These are phyloP conservation scores for Apamea sordens DNA, from an alignment of 2,888 invertebrate genomes.

Conservation along the genomic window DNA sequence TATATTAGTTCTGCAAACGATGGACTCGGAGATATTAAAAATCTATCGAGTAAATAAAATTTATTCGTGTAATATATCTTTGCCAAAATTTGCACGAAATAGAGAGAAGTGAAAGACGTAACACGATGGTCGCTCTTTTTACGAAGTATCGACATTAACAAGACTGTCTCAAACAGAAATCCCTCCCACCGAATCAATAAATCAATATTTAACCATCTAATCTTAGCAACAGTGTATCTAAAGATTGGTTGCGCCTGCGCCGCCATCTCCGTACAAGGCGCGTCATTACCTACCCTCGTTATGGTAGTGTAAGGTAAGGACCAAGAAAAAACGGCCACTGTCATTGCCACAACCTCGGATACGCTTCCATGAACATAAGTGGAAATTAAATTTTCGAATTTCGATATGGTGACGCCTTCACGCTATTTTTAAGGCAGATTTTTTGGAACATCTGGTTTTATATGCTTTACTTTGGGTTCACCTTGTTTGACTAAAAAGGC, in stretches of 20 bases:
- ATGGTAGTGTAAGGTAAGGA: slow-evolving; percentile 83
- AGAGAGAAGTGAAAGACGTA: not conserved
- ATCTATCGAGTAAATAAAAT: not conserved
- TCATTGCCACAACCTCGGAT: slow-evolving; percentile 80
- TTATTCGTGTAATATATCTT: not conserved
- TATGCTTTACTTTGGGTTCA: slow-evolving; percentile 40
- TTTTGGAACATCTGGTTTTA: slow-evolving; percentile 55
- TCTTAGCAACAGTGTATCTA: slow-evolving; percentile 43
- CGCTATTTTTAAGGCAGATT: slow-evolving; percentile 47
- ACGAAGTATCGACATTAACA: too few relatives aligned
- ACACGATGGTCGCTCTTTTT: too few relatives aligned
- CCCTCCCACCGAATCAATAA: slow-evolving; percentile 8
- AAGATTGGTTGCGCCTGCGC: slow-evolving; percentile 42
- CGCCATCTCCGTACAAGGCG: slow-evolving; percentile 75
- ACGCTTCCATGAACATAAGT: slow-evolving; percentile 65
- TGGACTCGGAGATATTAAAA: not conserved
- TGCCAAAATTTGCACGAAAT: not conserved
- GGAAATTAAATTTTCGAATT: slow-evolving; percentile 77
- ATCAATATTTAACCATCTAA: slow-evolving; percentile 48
- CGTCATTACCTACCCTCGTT: slow-evolving; percentile 79
- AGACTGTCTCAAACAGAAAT: too few relatives aligned
- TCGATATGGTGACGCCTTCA: slow-evolving; percentile 59
- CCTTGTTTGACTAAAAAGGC: slow-evolving; percentile 43
- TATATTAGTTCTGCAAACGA: not conserved
- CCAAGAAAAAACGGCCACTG: slow-evolving; percentile 80